These are phyloP conservation scores for Pteria penguin DNA, from an alignment of 2,888 invertebrate species.

Conservation along the genomic window DNA sequence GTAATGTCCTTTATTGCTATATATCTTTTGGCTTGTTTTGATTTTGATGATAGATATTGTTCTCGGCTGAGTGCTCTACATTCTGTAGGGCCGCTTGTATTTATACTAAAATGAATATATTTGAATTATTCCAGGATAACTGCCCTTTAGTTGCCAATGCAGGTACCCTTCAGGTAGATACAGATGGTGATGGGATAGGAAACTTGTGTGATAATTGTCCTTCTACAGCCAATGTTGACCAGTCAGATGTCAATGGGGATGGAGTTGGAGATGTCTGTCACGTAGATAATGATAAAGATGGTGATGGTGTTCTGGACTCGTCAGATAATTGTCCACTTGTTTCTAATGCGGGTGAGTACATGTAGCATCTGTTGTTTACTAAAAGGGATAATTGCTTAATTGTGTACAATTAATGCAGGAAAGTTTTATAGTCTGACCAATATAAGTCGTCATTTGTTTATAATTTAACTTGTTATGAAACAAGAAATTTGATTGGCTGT, in stretches of 20 bases:
- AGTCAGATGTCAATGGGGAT: slow-evolving; percentile 73
- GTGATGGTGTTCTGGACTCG: slow-evolving; percentile 85
- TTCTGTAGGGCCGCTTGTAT: too few species aligned
- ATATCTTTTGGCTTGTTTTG: slow-evolving; percentile 2
- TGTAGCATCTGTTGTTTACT: too few species aligned
- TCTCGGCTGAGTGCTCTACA: too few species aligned
- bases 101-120: background rate
- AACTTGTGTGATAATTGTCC: slow-evolving; percentile 66
- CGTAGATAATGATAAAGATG: slow-evolving; percentile 58
- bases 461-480: too few species aligned
- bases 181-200: slow-evolving; percentile 63
- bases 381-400: too few species aligned
- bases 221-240: slow-evolving; percentile 52
- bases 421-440: too few species aligned
- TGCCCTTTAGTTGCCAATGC: slow-evolving; percentile 54
- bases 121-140: slow-evolving; percentile 48
- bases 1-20: background rate
- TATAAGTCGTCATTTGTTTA: too few species aligned
- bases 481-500: too few species aligned
- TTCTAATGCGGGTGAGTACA: slow-evolving; percentile 61
- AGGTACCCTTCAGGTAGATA: slow-evolving; percentile 69
- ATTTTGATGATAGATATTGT: background rate
- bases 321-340: slow-evolving; percentile 92
- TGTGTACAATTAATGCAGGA: too few species aligned
- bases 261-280: slow-evolving; percentile 62